Base-by-base conservation (phyloP, 2,113 vertebrate genomes). In the Ceyx cyanopectus region DNA sequence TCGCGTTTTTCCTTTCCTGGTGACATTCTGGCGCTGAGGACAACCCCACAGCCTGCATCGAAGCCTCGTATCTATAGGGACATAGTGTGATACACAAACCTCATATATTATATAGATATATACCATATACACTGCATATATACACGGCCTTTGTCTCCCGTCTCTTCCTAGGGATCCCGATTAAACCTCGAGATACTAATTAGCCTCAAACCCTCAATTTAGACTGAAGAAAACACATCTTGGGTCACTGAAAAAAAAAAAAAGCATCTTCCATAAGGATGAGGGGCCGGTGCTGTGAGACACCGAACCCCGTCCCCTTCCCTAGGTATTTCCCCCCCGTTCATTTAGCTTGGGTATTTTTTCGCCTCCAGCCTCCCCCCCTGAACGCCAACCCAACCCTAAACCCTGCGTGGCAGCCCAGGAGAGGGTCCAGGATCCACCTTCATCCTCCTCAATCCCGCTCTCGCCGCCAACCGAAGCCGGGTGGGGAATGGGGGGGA, bases 301-400 rank as follows among this genome's bases (percentile, higher is more conserved):
- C 18, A 53, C 30, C n/a, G 21, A 3, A 9, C n/a, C 80, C 41
- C 53, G 40, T 20, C 58, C 41, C 20, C 30, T 61, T 61, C 24
- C n/a, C 43, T 48, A 13, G n/a, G 6, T 9, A 24, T n/a, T n/a
- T 12, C 3, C 1, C 2, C 1, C 5, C 15, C 6, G 6, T 24
- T 43, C 27, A 10, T 66, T n/a, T 4, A 4, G 60, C 63, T 74
- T 58, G 22, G 5, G 17, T 30, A 3, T 37, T 37, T 48, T 27
- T 10, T 24, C 30, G 2, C 27, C 32, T 24, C 43, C 32, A 9
- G 1, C 4, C 17, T 40, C 24, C 43, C 29, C 63, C 63, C 21
- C 61, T 48, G 23, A 77, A 21, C 69, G 9, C 29, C 85, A 30
- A 32, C 19, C 30, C 57, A 45, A 5, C 66, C 56, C 50, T 20